Evolutionary conservation across 2,797 vertebrate species (phyloP).

Genomic region (Anisognathus igniventris): DNA sequence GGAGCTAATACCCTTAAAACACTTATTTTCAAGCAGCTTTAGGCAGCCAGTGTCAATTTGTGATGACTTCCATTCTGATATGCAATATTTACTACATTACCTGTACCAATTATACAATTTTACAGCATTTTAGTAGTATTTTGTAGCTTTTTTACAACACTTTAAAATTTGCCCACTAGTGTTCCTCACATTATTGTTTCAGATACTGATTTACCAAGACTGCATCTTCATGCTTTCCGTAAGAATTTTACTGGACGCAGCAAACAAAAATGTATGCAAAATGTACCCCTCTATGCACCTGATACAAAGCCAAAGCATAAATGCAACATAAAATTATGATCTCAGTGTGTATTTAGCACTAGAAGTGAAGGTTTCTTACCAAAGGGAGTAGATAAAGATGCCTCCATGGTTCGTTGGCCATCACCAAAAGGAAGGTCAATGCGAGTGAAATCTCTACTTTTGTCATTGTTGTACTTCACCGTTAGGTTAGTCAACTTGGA

Average conservation of each 20-base stretch:
- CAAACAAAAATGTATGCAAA: background rate
- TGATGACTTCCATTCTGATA: background rate
- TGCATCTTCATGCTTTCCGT: background rate
- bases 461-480: conserved; percentile 86
- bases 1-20: background rate
- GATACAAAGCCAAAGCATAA: background rate
- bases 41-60: background rate
- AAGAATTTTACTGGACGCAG: background rate
- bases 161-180: background rate
- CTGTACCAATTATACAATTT: background rate
- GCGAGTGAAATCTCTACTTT: conserved; percentile 86
- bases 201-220: background rate
- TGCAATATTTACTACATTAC: background rate
- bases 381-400: conserved; percentile 69
- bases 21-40: background rate
- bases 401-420: conserved; percentile 68
- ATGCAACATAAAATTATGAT: background rate
- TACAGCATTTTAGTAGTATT: background rate
- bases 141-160: background rate
- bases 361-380: conserved; percentile 73
- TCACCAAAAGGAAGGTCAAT: conserved; percentile 80
- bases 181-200: background rate
- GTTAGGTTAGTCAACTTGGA: conserved; percentile 82
- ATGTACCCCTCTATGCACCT: background rate
- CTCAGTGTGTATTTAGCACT: background rate